Evolutionary conservation across 1,140 invertebrate species (phyloP), one percentile per base, ranked within the genome.

Genomic region (Drosophila yakuba): DNA sequence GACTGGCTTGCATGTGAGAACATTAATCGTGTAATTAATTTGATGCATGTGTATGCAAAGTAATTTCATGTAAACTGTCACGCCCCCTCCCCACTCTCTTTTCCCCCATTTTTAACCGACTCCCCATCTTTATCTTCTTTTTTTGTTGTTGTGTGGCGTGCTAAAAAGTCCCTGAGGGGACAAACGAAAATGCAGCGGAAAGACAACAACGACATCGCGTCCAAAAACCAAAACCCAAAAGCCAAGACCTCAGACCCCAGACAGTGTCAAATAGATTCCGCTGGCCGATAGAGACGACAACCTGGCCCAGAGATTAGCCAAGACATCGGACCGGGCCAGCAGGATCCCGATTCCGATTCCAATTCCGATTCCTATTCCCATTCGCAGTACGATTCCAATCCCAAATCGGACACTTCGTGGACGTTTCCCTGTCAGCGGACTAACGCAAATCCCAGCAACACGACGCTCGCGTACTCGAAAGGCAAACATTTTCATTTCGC

Each of bases 11-110:
- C 82, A 86, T 86, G 84, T 84, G 90, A 91, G 73, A 81, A 80
- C 91, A 92, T 92, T 92, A 92, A 92, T 92, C 91, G 91, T 91
- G 88, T 92, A 92, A 92, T 92, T 92, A 92, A 92, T 92, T 92
- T 92, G 91, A 92, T 90, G 89, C 90, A 92, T 91, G 90, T 84
- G 90, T 90, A 92, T 92, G 88, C 91, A 92, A 92, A 92, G 88
- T 92, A 89, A 92, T 91, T 92, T 92, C 91, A 91, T 92, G 91
- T 92, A 90, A 91, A 91, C 61, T 92, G 91, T 92, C 84, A 90
- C 79, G 64, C 78, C 76, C 76, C 66, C 28, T 60, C 52, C 60
- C 60, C 32, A 32, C 7, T 32, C 32, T 32, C 7, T 8, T 14
- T 44, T 39, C 4, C 47, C 47, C 47, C 48, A 32, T 32, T 32